Conservation (phyloP, 2,888 invertebrate genomes). For the Calameuta pallipes region DNA sequence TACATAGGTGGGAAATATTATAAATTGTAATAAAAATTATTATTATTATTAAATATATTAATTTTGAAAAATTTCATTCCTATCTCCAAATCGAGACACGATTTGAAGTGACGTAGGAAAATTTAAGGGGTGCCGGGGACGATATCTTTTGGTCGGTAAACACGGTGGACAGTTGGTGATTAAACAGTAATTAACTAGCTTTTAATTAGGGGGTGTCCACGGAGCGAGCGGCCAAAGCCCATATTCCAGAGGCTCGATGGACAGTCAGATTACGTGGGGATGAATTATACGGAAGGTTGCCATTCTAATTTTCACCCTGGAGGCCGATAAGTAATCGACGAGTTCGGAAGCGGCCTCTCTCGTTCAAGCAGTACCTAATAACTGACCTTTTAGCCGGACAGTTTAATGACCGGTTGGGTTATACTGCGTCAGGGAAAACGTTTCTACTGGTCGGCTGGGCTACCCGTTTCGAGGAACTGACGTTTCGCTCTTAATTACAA, state of each 20-base stretch:
- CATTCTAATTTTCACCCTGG: slow-evolving; percentile 2
- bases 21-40: no score
- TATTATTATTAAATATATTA: neutral
- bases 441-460: neutral
- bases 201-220: slow-evolving; percentile 5
- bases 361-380: neutral
- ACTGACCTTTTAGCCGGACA: neutral
- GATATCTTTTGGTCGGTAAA: neutral
- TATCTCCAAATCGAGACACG: neutral
- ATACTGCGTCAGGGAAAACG: neutral
- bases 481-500: neutral
- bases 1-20: no score
- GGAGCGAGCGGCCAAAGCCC: neutral
- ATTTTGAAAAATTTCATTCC: neutral
- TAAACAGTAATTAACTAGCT: slow-evolving; percentile 8
- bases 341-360: neutral
- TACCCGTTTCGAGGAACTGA: neutral
- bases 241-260: neutral
- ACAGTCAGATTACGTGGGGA: slow-evolving; percentile 4
- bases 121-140: neutral
- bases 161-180: neutral
- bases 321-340: slow-evolving; percentile 2
- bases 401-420: neutral
- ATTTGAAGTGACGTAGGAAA: neutral
- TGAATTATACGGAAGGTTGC: slow-evolving; percentile 8